Evolutionary conservation across 2,888 invertebrate species (phyloP), one percentile per base, ranked within the genome.

Genomic region (Agrotis exclamationis): DNA sequence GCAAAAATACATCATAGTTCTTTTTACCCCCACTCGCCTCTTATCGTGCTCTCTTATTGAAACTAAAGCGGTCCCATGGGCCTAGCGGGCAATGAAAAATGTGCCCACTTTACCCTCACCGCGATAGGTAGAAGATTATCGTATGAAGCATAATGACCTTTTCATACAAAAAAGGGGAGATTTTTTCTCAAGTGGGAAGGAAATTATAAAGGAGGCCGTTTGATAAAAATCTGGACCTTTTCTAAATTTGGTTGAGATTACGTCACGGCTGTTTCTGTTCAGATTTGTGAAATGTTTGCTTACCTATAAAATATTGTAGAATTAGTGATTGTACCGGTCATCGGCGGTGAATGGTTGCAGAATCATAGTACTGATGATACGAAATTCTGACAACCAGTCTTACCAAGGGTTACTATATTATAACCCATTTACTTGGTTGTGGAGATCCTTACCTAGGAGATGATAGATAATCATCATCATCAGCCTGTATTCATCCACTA

Each of bases 21-120:
- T 80, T 83, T 85, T 80, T 70, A 71, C 76, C 84, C 78, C 73
- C 48, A 67, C 80, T 70, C 64, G 56, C 57, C 69, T 66, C 92
- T 92, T 92, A 93, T 93, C 92, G 88, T 70, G 80, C 83, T 84
- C 85, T 86, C 87, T 91, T 93, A 93, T 93, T 93, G 93, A 93
- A 93, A 93, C 92, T 92, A 90, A 93, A 93, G 87, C 89, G 91
- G 84, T 87, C 92, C 91, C 89, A 71, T 79, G 88, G 86, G 91
- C 86, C 74, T 81, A 72, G 86, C 83, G 82, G 84, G 85, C 86
- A 86, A 92, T 92, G 92, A 93, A 90, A 92, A 93, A 93, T 92
- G 87, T 64, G 85, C 72, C 80, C 86, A 86, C 87, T 89, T 84
- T 85, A 80, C 82, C 85, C 86, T 81, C 75, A 78, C 75, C 77